Evolutionary conservation across 2,797 vertebrate genomes (phyloP).

Genomic region (Gila robusta): DNA sequence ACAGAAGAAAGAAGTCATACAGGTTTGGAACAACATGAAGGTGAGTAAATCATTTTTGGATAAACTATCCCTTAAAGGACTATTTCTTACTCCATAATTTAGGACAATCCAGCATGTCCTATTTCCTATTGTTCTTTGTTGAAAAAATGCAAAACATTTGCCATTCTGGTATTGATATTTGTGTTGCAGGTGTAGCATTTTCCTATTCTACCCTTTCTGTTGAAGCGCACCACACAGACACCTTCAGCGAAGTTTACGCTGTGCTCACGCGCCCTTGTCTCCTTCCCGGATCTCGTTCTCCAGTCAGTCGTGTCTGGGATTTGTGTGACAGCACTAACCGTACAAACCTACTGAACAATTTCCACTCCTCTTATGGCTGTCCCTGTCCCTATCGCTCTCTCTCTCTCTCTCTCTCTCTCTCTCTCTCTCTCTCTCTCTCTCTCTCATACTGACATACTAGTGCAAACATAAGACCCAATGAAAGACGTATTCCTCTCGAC

Average conservation of each 20-base stretch:
- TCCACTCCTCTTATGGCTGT: slow-evolving; percentile 84
- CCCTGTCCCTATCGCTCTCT: slow-evolving; percentile 61
- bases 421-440: slow-evolving; percentile 53
- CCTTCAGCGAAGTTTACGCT: slow-evolving; percentile 57
- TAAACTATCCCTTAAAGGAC: not conserved
- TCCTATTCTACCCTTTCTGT: slow-evolving; percentile 11
- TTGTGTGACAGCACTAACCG: slow-evolving; percentile 71
- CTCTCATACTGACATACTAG: slow-evolving; percentile 31
- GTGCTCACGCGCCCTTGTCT: slow-evolving; percentile 64
- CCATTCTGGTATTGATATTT: not conserved
- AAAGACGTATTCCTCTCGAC: slow-evolving; percentile 57
- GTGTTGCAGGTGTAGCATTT: slow-evolving; percentile 18
- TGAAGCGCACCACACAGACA: slow-evolving; percentile 60
- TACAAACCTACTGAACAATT: slow-evolving; percentile 74
- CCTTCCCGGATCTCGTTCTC: slow-evolving; percentile 77
- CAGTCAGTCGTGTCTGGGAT: slow-evolving; percentile 73
- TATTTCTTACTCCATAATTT: no score
- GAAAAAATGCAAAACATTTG: not conserved
- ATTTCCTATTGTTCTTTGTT: not conserved
- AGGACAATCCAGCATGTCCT: not conserved
- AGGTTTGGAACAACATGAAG: not conserved
- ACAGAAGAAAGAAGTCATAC: not conserved
- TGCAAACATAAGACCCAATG: slow-evolving; percentile 34
- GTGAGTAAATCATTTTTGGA: not conserved
- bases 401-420: slow-evolving; percentile 44